Conservation (phyloP, 2,113 vertebrate species). For the Pedetes capensis region DNA sequence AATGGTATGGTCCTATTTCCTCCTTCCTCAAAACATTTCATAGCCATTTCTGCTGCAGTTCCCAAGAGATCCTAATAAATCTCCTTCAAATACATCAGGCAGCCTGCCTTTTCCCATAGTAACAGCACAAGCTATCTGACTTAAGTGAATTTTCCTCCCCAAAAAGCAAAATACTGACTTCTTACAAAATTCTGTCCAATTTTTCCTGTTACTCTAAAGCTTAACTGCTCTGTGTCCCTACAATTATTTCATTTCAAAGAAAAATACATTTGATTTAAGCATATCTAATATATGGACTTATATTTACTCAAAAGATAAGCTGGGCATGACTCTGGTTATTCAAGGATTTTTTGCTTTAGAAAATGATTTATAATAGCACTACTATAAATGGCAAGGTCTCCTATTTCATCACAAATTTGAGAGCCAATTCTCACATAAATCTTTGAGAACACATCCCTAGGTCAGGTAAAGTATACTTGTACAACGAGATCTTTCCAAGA, state of each 20-base stretch:
- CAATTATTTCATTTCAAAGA: conserved; percentile 61
- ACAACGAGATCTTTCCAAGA: conserved; percentile 46
- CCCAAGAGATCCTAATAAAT: conserved; percentile 46
- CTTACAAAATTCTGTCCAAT: conserved; percentile 12
- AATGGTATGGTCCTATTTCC: conserved; percentile 20
- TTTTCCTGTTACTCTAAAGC: neutral
- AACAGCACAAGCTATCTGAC: conserved; percentile 8
- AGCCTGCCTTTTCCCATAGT: neutral
- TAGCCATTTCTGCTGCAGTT: neutral
- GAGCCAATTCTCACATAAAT: conserved; percentile 51
- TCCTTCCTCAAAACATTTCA: conserved; percentile 41
- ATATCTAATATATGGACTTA: conserved; percentile 47
- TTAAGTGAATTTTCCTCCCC: conserved; percentile 34
- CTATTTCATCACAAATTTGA: conserved; percentile 59
- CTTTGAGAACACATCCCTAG: conserved; percentile 44
- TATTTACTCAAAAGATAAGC: conserved; percentile 63
- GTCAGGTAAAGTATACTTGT: neutral
- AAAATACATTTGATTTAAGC: conserved; percentile 62
- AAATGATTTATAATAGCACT: conserved; percentile 60
- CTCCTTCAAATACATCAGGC: neutral
- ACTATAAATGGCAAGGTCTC: conserved; percentile 55
- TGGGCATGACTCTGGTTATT: conserved; percentile 49
- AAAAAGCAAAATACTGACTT: conserved; percentile 42
- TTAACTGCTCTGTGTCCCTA: neutral
- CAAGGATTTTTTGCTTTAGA: conserved; percentile 59